Conservation (phyloP, 37 sponge, comb jelly and placozoan species). For the Axinella damicornis region DNA sequence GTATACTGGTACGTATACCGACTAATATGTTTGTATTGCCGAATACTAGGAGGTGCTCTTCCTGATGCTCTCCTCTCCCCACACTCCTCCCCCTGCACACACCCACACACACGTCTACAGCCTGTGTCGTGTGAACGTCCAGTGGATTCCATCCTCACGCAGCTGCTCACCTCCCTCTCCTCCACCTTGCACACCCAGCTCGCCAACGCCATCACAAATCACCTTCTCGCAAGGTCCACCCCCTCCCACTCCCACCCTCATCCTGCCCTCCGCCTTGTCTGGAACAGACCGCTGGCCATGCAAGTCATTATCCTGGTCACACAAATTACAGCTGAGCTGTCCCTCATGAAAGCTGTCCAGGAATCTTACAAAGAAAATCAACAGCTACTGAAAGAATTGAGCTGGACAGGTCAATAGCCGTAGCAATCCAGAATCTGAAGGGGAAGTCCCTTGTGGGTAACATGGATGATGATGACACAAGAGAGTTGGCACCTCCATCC, state of each 20-base stretch:
- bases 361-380: background rate
- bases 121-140: slow-evolving; percentile 59
- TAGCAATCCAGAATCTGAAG: background rate
- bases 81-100: too few relatives aligned
- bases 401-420: background rate
- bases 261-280: slow-evolving; percentile 20
- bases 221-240: background rate
- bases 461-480: background rate
- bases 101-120: slow-evolving; percentile 6
- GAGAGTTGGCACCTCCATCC: background rate
- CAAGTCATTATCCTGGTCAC: slow-evolving; percentile 39
- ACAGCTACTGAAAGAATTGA: slow-evolving; percentile 1
- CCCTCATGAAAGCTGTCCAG: slow-evolving; percentile 21
- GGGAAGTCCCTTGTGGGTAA: background rate
- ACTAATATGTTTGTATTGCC: too few relatives aligned
- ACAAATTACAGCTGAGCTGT: slow-evolving; percentile 11
- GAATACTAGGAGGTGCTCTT: too few relatives aligned
- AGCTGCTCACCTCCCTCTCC: slow-evolving; percentile 21
- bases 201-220: background rate
- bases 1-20: too few relatives aligned
- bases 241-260: background rate
- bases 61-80: too few relatives aligned
- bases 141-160: slow-evolving; percentile 35
- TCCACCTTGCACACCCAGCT: slow-evolving; percentile 54
- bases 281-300: slow-evolving; percentile 13